A percentile compares a stretch with the other conserved stretches of the same genome.
Evolutionary conservation across 2,888 invertebrate genomes (phyloP).

Genomic region (Lordiphosa andalusiaca): DNA sequence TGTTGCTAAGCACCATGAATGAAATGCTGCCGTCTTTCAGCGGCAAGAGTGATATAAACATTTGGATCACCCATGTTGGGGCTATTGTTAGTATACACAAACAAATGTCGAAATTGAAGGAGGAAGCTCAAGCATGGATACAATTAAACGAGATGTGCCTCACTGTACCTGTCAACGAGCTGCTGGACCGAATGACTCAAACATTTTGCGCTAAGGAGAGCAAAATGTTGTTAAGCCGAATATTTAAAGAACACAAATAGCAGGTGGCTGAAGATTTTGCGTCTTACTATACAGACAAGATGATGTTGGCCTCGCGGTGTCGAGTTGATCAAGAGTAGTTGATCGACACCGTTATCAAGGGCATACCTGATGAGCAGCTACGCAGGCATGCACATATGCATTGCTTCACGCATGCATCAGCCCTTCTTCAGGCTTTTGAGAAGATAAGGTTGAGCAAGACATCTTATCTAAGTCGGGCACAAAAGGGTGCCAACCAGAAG

Average conservation of each 20-base stretch:
- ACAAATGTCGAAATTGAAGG: conserved; percentile 3
- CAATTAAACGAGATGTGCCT: not conserved
- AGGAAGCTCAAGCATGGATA: not conserved
- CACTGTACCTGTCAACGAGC: not conserved
- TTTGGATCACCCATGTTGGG: conserved; percentile 1
- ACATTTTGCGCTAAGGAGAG: not conserved
- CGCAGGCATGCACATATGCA: not conserved
- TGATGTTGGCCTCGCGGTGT: not conserved
- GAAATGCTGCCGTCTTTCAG: conserved; percentile 2
- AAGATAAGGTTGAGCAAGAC: not conserved
- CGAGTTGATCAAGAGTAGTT: not conserved
- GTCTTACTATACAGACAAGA: not conserved
- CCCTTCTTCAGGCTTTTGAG: not conserved
- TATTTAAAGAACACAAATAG: not conserved
- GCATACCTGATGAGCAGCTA: not conserved
- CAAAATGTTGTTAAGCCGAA: not conserved
- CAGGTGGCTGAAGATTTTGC: not conserved
- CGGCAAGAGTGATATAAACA: not conserved
- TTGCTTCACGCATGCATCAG: not conserved
- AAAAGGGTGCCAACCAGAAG: too few relatives aligned
- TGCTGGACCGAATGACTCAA: not conserved
- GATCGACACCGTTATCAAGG: conserved; percentile 1
- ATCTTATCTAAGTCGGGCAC: too few relatives aligned
- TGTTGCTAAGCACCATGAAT: not conserved
- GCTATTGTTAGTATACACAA: not conserved